phyloP scores from a whole-genome alignment of 2,888 invertebrate species.

The Argyresthia goedartella region DNA sequence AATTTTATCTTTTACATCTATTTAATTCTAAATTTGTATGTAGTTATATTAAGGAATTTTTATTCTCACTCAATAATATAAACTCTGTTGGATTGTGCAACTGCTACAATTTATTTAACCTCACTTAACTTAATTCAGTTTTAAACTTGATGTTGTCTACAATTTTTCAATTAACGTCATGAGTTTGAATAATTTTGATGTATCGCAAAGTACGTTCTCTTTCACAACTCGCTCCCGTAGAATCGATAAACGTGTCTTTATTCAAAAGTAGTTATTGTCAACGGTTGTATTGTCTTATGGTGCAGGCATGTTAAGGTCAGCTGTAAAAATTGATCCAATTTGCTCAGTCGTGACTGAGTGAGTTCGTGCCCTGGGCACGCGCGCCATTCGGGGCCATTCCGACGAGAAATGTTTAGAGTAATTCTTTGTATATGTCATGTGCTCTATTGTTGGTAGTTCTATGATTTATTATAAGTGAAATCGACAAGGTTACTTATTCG shows the following conservation, averaged over 20 bases:
- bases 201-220: background rate
- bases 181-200: background rate
- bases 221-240: background rate
- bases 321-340: slow-evolving; percentile 47
- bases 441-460: slow-evolving; percentile 47
- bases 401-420: slow-evolving; percentile 45
- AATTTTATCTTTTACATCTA: background rate
- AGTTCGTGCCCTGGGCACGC: slow-evolving; percentile 51
- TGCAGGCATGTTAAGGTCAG: slow-evolving; percentile 34
- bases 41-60: background rate
- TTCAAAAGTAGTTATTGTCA: slow-evolving; percentile 11
- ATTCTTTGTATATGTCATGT: slow-evolving; percentile 44
- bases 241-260: background rate
- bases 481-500: slow-evolving; percentile 38
- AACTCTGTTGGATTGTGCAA: slow-evolving; percentile 1
- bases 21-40: background rate
- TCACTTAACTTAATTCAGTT: background rate
- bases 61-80: background rate
- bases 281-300: slow-evolving; percentile 13
- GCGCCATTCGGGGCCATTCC: slow-evolving; percentile 42
- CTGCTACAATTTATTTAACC: background rate
- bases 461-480: slow-evolving; percentile 50
- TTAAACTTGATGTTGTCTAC: slow-evolving; percentile 1
- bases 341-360: slow-evolving; percentile 49
- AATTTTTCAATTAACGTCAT: slow-evolving; percentile 1